Percentiles rank a stretch among this genome's conserved stretches.
These are phyloP conservation scores for Pharmacophagus antenor DNA, from an alignment of 2,888 invertebrate genomes.

Conservation along the genomic window DNA sequence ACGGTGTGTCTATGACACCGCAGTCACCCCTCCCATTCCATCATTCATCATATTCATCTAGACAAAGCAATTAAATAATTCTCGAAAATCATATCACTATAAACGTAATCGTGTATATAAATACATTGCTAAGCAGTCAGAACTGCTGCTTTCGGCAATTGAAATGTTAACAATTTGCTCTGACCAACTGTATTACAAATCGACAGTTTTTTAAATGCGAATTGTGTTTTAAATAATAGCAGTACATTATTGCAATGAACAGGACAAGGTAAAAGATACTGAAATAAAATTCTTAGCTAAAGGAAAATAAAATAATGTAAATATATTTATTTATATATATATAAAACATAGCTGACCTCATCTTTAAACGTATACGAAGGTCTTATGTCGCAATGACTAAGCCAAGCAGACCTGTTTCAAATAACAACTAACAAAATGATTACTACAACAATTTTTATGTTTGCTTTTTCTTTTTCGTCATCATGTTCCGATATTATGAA, in stretches of 20 bases:
- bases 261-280: slow-evolving; percentile 21
- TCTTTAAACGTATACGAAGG: slow-evolving; percentile 22
- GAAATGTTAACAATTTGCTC: no score
- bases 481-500: not conserved
- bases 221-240: not conserved
- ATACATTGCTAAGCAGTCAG: no score
- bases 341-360: slow-evolving; percentile 24
- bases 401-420: not conserved
- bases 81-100: no score
- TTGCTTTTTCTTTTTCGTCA: not conserved
- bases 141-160: no score
- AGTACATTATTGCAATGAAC: not conserved
- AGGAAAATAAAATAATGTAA: no score
- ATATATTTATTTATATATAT: no score
- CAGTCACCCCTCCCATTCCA: no score
- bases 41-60: no score
- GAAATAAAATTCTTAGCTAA: slow-evolving; percentile 5
- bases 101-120: no score
- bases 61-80: no score
- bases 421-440: slow-evolving; percentile 5
- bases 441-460: not conserved
- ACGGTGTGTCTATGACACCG: no score
- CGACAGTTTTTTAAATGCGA: not conserved
- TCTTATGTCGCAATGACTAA: slow-evolving; percentile 16
- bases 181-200: no score